phyloP scores from a whole-genome alignment of 2,113 vertebrate species.

The Corapipo altera region DNA sequence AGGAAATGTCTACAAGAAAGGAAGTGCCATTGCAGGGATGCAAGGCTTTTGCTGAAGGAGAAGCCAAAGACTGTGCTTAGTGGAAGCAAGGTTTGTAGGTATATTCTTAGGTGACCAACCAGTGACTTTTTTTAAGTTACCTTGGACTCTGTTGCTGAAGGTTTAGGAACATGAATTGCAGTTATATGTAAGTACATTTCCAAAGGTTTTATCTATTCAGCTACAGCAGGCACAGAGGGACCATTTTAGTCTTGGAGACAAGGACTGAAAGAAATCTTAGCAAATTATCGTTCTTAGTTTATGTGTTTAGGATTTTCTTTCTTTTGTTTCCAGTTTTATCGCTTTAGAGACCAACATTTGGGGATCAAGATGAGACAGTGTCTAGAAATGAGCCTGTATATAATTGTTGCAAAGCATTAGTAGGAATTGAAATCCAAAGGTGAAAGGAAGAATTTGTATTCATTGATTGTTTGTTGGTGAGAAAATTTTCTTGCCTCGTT shows the following conservation, averaged over 20 bases:
- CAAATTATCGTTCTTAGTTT: background rate
- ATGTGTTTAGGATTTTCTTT: background rate
- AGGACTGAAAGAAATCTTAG: background rate
- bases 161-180: background rate
- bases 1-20: background rate
- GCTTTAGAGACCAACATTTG: background rate
- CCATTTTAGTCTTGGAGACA: background rate
- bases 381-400: background rate
- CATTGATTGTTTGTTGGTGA: background rate
- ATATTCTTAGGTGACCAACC: background rate
- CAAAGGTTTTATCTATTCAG: background rate
- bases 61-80: background rate
- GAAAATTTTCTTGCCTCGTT: background rate
- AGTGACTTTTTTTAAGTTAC: background rate
- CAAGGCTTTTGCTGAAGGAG: background rate
- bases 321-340: background rate
- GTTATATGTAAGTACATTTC: background rate
- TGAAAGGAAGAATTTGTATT: background rate
- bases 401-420: background rate
- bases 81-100: background rate
- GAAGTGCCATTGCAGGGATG: background rate
- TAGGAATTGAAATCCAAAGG: background rate
- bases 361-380: background rate
- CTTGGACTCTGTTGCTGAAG: background rate
- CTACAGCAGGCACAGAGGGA: background rate